Evolutionary conservation across 2,113 vertebrate genomes (phyloP).

Genomic region (Microtus montanus): DNA sequence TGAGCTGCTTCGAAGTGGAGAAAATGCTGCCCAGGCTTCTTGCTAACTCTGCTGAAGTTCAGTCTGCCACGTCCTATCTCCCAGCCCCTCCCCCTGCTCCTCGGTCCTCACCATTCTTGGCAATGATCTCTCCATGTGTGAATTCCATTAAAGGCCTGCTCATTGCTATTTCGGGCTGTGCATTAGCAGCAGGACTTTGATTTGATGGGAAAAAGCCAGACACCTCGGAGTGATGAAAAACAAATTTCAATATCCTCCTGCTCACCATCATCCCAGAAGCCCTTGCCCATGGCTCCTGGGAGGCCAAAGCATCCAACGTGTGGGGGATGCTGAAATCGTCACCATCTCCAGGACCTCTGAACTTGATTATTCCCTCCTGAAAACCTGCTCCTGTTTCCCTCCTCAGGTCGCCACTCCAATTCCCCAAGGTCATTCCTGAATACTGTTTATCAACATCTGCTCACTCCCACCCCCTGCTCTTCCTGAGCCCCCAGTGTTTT

Average conservation of each 20-base stretch:
- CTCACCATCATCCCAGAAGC: conserved; percentile 8
- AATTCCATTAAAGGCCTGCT: conserved; percentile 69
- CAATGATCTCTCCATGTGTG: conserved; percentile 38
- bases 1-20: neutral
- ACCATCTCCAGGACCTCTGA: neutral
- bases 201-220: conserved; percentile 66
- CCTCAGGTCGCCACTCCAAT: neutral
- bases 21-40: neutral
- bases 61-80: neutral
- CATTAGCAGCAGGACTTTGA: conserved; percentile 58
- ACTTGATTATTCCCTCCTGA: neutral
- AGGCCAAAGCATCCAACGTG: neutral
- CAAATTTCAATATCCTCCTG: conserved; percentile 5
- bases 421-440: neutral
- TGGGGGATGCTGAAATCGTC: neutral
- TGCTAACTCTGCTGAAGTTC: neutral
- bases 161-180: conserved; percentile 66
- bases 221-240: conserved; percentile 62
- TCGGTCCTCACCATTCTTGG: conserved; percentile 59
- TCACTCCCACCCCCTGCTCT: neutral
- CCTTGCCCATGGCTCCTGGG: neutral
- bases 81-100: neutral
- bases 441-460: neutral
- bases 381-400: neutral
- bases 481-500: neutral